phyloP scores from a whole-genome alignment of 2,888 invertebrate genomes.

The Aporophyla lueneburgensis region DNA sequence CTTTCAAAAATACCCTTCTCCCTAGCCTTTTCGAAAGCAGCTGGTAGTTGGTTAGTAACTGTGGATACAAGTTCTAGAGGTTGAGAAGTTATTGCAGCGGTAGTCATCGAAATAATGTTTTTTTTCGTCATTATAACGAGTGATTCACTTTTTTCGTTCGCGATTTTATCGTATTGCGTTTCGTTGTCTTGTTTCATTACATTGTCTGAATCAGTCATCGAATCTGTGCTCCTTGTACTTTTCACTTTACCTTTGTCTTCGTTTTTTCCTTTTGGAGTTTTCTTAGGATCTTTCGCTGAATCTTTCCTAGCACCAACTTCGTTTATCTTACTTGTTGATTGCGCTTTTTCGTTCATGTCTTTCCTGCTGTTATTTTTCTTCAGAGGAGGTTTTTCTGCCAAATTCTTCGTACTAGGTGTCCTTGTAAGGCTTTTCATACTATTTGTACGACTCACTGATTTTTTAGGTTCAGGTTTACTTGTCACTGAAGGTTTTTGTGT shows the following conservation, averaged over 20 bases:
- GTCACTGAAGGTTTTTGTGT: slow-evolving; percentile 77
- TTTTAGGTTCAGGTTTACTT: slow-evolving; percentile 81
- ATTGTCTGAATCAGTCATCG: slow-evolving; percentile 76
- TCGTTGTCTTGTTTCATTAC: slow-evolving; percentile 85
- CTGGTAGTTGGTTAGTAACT: slow-evolving; percentile 89
- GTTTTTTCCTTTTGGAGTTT: slow-evolving; percentile 57
- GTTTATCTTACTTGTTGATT: slow-evolving; percentile 80
- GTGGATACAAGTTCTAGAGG: slow-evolving; percentile 90
- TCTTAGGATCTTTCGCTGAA: slow-evolving; percentile 70
- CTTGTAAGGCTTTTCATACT: slow-evolving; percentile 85
- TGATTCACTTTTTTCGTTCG: slow-evolving; percentile 82
- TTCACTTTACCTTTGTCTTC: slow-evolving; percentile 67
- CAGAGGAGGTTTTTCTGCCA: slow-evolving; percentile 83
- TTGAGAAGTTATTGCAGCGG: slow-evolving; percentile 90
- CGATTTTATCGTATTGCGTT: slow-evolving; percentile 87
- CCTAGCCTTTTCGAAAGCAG: slow-evolving; percentile 87
- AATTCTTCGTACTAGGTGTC: slow-evolving; percentile 84
- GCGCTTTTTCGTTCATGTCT: slow-evolving; percentile 78
- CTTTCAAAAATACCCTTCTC: slow-evolving; percentile 88
- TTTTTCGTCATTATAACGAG: slow-evolving; percentile 87
- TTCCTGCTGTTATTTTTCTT: slow-evolving; percentile 82
- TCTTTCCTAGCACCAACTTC: slow-evolving; percentile 77
- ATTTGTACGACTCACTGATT: slow-evolving; percentile 83
- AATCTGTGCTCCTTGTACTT: slow-evolving; percentile 70
- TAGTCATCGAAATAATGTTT: slow-evolving; percentile 90